phyloP scores from a whole-genome alignment of 2,888 invertebrate species.

The Cerastis rubricosa region DNA sequence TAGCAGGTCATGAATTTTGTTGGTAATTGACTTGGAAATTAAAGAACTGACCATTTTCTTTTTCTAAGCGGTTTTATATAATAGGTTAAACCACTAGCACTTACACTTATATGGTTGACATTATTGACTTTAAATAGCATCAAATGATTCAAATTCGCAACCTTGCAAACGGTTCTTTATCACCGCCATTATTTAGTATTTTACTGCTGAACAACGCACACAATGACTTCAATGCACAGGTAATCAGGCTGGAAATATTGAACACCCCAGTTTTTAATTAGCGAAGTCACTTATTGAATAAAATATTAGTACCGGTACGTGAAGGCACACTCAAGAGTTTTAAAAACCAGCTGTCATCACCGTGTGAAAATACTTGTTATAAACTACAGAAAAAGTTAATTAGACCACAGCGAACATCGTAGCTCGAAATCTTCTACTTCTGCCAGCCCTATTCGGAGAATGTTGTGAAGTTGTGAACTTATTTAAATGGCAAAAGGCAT shows the following conservation, averaged over 20 bases:
- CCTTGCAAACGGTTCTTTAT: no score
- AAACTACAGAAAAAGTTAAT: background rate
- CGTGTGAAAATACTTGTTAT: no score
- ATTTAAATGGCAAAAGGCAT: conserved; percentile 20
- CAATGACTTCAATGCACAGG: no score
- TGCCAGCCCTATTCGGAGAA: background rate
- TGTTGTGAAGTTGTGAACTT: conserved; percentile 19
- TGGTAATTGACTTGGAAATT: background rate
- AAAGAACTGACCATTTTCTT: background rate
- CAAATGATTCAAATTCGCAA: background rate
- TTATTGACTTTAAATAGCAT: background rate
- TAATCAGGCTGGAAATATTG: no score
- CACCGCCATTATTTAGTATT: background rate
- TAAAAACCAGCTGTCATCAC: no score
- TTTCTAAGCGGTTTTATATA: background rate
- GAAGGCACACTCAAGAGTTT: no score
- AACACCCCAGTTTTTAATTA: no score
- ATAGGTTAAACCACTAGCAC: background rate
- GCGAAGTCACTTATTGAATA: no score
- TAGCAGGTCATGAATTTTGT: no score
- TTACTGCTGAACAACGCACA: no score
- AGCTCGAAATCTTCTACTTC: background rate
- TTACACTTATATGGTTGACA: no score
- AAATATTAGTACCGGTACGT: no score
- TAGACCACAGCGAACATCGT: background rate